Evolutionary conservation across 1,140 invertebrate species (phyloP).

Genomic region (Frieseomelitta varia): DNA sequence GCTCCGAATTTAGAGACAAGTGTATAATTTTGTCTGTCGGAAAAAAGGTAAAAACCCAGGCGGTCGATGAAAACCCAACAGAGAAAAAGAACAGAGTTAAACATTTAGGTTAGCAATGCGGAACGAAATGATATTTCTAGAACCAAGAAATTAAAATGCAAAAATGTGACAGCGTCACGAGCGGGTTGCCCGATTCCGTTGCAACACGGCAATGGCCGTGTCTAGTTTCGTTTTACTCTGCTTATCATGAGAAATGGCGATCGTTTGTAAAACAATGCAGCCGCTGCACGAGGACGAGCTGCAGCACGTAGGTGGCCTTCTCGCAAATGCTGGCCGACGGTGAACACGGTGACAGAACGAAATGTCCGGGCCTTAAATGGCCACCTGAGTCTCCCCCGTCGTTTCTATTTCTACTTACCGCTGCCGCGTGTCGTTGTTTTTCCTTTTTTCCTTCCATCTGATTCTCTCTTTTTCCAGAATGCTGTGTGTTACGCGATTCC

Average conservation of each 20-base stretch:
- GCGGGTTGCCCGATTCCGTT: constrained; percentile 43
- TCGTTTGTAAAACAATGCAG: constrained; percentile 77
- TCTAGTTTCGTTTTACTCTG: constrained; percentile 75
- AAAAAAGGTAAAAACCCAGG: neutral
- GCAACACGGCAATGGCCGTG: constrained; percentile 56
- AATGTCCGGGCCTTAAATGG: constrained; percentile 80
- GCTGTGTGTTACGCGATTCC: constrained; percentile 26
- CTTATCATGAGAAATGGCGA: constrained; percentile 77
- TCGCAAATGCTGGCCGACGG: constrained; percentile 65
- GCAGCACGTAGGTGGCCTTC: constrained; percentile 78
- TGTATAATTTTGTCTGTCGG: neutral
- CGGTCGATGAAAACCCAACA: neutral
- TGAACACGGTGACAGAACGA: constrained; percentile 80
- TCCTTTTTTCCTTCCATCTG: constrained; percentile 3
- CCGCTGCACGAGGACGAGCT: constrained; percentile 65
- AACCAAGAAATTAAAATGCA: constrained; percentile 13
- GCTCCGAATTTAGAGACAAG: no score
- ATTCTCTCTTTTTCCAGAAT: neutral
- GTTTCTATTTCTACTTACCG: constrained; percentile 41
- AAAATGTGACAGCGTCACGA: constrained; percentile 50
- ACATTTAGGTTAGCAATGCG: neutral
- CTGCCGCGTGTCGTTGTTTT: constrained; percentile 41
- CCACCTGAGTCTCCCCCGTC: constrained; percentile 67
- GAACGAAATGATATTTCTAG: neutral
- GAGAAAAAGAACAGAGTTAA: neutral